Conservation (phyloP, 2,113 vertebrate genomes). For the Menura novaehollandiae region DNA sequence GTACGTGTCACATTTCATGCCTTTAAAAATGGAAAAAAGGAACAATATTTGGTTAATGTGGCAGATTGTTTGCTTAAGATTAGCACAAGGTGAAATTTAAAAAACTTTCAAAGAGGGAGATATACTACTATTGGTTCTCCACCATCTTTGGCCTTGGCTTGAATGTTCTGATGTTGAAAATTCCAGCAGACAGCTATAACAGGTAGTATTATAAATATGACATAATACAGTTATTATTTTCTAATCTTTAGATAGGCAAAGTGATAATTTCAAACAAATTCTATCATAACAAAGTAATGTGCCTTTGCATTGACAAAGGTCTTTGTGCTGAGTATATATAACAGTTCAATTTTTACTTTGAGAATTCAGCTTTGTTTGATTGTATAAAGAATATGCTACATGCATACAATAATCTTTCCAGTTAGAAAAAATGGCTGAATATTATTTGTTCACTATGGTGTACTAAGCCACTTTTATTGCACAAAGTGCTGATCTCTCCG, state of each 20-base stretch:
- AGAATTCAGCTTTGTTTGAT: background rate
- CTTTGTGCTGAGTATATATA: background rate
- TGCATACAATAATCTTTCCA: background rate
- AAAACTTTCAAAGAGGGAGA: background rate
- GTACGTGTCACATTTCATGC: slow-evolving; percentile 18
- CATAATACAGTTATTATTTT: background rate
- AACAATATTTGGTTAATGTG: slow-evolving; percentile 26
- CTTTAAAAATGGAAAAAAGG: slow-evolving; percentile 9
- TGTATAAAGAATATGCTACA: background rate
- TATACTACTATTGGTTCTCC: background rate
- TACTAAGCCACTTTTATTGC: background rate
- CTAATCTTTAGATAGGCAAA: background rate
- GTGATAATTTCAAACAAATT: background rate
- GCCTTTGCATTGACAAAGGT: background rate
- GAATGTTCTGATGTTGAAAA: background rate
- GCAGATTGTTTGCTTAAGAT: slow-evolving; percentile 23
- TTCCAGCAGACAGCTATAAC: background rate
- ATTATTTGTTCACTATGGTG: background rate
- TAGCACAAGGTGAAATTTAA: slow-evolving; percentile 37
- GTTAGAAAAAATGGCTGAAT: background rate
- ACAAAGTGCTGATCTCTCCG: background rate
- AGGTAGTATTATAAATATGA: background rate
- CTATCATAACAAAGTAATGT: background rate
- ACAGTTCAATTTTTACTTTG: background rate
- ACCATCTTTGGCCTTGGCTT: background rate